A percentile compares a stretch with the other conserved stretches of the same genome.
Evolutionary conservation across 2,113 vertebrate species (phyloP).

Genomic region (Pleuronectes platessa): DNA sequence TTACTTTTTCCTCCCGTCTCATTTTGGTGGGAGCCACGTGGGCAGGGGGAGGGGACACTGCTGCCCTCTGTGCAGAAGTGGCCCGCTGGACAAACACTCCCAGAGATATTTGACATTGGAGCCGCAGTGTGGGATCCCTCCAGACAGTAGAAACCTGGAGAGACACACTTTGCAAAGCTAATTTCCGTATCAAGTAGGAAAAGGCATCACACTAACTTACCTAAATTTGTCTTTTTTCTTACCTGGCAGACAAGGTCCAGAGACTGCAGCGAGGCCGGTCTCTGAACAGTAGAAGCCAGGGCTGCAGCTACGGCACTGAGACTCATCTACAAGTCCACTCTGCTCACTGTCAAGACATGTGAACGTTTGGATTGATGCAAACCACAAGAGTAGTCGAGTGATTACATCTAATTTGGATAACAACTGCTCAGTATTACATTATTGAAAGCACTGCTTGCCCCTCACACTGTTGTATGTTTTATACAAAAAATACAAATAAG

Average conservation of each 20-base stretch:
- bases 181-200: background rate
- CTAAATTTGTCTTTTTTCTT: background rate
- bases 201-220: background rate
- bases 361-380: background rate
- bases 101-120: conserved; percentile 69
- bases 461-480: background rate
- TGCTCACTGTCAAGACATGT: conserved; percentile 70
- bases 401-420: background rate
- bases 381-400: background rate
- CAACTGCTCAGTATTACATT: background rate
- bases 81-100: conserved; percentile 84
- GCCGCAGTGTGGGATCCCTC: conserved; percentile 77
- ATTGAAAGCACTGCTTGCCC: background rate
- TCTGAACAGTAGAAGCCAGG: conserved; percentile 86
- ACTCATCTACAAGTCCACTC: conserved; percentile 64
- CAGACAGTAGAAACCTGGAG: conserved; percentile 81
- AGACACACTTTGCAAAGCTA: conserved; percentile 1
- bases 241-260: conserved; percentile 82
- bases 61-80: conserved; percentile 86
- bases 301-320: conserved; percentile 80
- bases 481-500: background rate
- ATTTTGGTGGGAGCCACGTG: conserved; percentile 74
- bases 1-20: conserved; percentile 69
- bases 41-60: conserved; percentile 76
- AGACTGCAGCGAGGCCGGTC: conserved; percentile 74